phyloP scores from a whole-genome alignment of 2,113 vertebrate species.

The Callipepla squamata region DNA sequence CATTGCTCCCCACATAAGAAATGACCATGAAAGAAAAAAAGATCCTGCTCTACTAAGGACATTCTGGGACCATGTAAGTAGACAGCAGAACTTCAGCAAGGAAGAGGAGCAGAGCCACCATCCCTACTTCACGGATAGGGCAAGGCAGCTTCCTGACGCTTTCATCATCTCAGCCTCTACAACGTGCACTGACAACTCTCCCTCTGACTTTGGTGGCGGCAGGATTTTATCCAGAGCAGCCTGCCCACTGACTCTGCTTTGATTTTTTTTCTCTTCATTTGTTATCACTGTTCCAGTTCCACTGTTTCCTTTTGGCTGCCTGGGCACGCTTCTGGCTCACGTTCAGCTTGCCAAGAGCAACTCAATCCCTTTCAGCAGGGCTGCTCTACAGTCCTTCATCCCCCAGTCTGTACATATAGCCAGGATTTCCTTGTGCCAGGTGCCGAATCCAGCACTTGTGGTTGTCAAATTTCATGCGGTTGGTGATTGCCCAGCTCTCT shows the following conservation, averaged over 20 bases:
- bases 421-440: no score
- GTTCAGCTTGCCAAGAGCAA: neutral
- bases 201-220: accelerated
- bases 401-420: no score
- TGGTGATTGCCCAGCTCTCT: no score
- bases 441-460: no score
- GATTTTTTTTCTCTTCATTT: neutral
- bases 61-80: neutral
- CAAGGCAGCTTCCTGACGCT: neutral
- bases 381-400: no score
- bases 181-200: neutral
- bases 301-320: neutral
- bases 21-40: neutral
- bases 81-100: neutral
- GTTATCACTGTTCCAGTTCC: neutral
- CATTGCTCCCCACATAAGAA: neutral
- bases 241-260: neutral
- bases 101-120: neutral
- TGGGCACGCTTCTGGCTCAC: neutral
- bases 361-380: no score
- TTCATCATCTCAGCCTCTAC: neutral
- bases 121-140: neutral
- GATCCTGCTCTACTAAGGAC: no score
- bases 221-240: neutral
- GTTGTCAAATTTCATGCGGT: no score